Evolutionary conservation across 2,797 vertebrate genomes (phyloP), one percentile per base, ranked within the genome.

Genomic region (Tauraco hartlaubi): DNA sequence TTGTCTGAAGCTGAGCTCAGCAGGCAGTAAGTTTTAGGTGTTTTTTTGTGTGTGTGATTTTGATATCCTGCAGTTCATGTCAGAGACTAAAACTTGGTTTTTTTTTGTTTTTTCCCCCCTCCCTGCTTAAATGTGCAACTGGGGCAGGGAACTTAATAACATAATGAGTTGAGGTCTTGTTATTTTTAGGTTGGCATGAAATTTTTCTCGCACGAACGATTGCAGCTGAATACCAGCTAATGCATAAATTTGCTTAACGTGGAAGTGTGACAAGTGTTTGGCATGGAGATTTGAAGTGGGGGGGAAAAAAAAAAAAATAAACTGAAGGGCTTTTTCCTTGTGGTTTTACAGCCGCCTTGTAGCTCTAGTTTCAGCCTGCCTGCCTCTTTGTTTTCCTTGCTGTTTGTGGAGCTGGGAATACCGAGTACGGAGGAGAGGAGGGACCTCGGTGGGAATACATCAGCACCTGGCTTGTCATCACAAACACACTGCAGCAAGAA

Each of bases 401-500:
- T 68, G 77, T 49, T 64, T 25, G 18, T 76, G 22, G 48, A 48
- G 74, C 87, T 35, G 55, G 56, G 59, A 31, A 44, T 69, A 28
- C 4, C 29, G 78, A 1, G 6, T 12, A 12, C 1, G 0, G 39
- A 64, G 71, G 56, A 87, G 89, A 77, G 89, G 59, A 89, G 76
- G 66, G 79, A 72, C 21, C 91, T 83, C 75, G 78, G 4, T 58
- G 77, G 52, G 68, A 80, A 55, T 75, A 25, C 80, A 82, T 44
- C 92, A 77, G 87, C 91, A 90, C 96, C 90, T 91, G 79, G 89
- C 82, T 89, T 26, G 21, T 91, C 55, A 73, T 33, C 79, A 68
- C 81, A 48, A 75, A 29, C 35, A 91, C 51, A 85, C 73, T 94
- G 87, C 94, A 95, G 91, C 95, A 88, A 44, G 62, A 92, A 92